Conservation (phyloP, 37 sponge, comb jelly and placozoan species). For the Agelas oroides region DNA sequence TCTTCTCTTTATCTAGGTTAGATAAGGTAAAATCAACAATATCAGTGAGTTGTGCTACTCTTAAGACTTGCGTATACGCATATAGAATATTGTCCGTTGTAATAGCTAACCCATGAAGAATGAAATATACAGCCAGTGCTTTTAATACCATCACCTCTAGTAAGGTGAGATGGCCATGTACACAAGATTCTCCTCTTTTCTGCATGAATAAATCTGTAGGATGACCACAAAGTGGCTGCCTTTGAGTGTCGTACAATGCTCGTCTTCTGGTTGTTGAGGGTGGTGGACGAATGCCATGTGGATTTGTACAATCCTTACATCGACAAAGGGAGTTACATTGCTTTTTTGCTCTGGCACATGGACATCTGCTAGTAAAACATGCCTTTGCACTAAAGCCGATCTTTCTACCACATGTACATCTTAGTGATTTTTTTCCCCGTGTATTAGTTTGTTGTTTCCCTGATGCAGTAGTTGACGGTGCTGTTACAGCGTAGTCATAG, state of each 20-base stretch:
- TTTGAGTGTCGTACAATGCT: neutral
- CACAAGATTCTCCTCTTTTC: neutral
- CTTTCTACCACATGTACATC: conserved; percentile 3
- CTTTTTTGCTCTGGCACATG: neutral
- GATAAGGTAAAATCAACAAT: neutral
- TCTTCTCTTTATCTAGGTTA: neutral
- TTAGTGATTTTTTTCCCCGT: neutral
- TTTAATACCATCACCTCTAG: neutral
- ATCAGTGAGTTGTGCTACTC: neutral
- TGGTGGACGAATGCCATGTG: neutral
- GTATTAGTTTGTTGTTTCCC: neutral
- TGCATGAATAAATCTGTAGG: neutral
- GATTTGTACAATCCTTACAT: neutral
- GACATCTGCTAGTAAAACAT: neutral
- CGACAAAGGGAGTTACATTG: neutral
- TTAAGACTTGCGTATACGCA: neutral
- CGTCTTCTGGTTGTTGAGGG: neutral
- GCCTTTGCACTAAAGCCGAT: neutral
- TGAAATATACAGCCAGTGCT: neutral
- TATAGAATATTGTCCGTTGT: neutral
- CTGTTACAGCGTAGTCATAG: neutral
- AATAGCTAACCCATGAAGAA: neutral
- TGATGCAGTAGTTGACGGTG: no score
- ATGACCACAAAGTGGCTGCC: neutral
- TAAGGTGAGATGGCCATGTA: neutral